Conservation (phyloP, 2,113 vertebrate species). For the Hypanus sabinus region DNA sequence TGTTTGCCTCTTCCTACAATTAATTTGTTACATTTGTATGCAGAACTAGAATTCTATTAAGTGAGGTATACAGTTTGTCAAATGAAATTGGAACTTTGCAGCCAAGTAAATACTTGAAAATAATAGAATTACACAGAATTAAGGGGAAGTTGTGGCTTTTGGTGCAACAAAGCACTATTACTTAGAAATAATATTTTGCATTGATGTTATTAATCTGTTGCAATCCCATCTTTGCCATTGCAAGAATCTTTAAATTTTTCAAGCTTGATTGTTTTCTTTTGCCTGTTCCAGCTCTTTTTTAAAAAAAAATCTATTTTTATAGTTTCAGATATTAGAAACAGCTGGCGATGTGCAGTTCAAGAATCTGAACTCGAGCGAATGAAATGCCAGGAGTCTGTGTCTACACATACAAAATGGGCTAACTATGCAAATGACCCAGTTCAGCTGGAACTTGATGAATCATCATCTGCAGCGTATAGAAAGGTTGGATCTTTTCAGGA, state of each 20-base stretch:
- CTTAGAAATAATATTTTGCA: not conserved
- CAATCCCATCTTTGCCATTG: not conserved
- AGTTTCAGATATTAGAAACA: constrained; percentile 60
- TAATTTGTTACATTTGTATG: no score
- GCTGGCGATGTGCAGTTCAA: constrained; percentile 56
- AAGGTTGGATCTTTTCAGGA: constrained; percentile 2
- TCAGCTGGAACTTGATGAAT: constrained; percentile 33
- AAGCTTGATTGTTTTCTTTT: not conserved
- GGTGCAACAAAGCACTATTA: not conserved
- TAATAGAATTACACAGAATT: not conserved
- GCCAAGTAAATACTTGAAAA: not conserved
- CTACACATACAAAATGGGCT: not conserved
- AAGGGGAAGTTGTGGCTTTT: not conserved
- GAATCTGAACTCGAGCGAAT: not conserved
- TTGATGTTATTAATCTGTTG: not conserved
- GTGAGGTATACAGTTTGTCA: no score
- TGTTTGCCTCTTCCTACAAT: no score
- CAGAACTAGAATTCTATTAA: no score
- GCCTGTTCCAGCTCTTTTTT: not conserved
- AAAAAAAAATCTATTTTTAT: constrained; percentile 34
- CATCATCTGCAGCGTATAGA: constrained; percentile 37
- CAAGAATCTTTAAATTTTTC: not conserved
- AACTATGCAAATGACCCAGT: constrained; percentile 32
- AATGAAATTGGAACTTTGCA: not conserved
- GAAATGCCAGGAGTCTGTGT: not conserved